Conservation (phyloP, 2,797 vertebrate genomes). For the Syngnathus acus region DNA sequence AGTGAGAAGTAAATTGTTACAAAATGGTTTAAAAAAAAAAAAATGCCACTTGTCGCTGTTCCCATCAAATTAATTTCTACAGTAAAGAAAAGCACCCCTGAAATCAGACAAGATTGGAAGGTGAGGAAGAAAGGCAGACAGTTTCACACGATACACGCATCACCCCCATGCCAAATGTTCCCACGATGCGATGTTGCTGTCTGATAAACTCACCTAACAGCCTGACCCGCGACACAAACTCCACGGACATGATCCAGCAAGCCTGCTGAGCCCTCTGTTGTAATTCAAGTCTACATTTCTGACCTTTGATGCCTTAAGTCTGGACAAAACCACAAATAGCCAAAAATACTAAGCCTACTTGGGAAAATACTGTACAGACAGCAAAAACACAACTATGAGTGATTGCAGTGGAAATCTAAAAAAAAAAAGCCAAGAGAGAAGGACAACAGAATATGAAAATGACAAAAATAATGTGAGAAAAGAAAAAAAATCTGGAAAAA, state of each 20-base stretch:
- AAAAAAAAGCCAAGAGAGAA: not conserved
- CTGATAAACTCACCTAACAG: constrained; percentile 25
- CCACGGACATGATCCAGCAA: constrained; percentile 28
- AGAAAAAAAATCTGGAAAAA: not conserved
- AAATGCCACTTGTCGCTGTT: too few relatives aligned
- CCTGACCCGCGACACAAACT: constrained; percentile 13
- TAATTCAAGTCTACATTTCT: constrained; percentile 32
- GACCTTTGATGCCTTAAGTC: constrained; percentile 53
- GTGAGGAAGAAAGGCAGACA: constrained; percentile 10
- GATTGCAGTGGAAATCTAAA: not conserved
- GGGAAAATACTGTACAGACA: constrained; percentile 4
- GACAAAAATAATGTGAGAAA: not conserved
- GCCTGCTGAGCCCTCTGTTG: constrained; percentile 39
- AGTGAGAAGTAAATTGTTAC: too few relatives aligned
- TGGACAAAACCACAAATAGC: constrained; percentile 15
- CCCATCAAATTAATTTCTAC: too few relatives aligned
- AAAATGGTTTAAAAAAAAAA: too few relatives aligned
- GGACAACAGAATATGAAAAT: not conserved
- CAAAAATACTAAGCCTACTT: not conserved
- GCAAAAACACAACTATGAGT: not conserved
- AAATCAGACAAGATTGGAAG: constrained; percentile 1
- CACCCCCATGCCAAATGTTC: constrained; percentile 6
- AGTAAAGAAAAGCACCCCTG: not conserved
- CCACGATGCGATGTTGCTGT: constrained; percentile 30
- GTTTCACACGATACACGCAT: not conserved